Conservation (phyloP, 2,888 invertebrate genomes). For the Cheilosia variabilis region DNA sequence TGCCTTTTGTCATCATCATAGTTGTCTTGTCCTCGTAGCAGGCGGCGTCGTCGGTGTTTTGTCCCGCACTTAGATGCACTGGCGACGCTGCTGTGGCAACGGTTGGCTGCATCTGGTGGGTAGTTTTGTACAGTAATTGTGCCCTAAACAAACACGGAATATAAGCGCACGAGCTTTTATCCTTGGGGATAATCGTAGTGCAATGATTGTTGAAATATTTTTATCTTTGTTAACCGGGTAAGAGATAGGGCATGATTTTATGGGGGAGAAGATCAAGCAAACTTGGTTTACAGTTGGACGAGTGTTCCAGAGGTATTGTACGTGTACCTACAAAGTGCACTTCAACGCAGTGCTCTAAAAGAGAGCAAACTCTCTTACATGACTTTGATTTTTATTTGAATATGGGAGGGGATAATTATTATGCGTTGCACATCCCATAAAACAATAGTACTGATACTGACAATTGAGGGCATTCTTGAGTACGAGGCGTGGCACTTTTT, state of each 20-base stretch:
- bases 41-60: slow-evolving; percentile 25
- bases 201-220: slow-evolving; percentile 52
- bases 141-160: slow-evolving; percentile 41
- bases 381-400: too few species aligned
- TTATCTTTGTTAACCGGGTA: slow-evolving; percentile 29
- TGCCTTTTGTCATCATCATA: slow-evolving; percentile 71
- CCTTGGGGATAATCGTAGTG: slow-evolving; percentile 35
- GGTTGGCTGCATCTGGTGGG: slow-evolving; percentile 50
- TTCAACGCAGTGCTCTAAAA: too few species aligned
- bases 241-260: not conserved
- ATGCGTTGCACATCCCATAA: too few species aligned
- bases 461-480: too few species aligned
- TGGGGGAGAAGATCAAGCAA: not conserved
- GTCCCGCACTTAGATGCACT: slow-evolving; percentile 38
- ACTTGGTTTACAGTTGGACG: not conserved
- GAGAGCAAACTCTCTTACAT: too few species aligned
- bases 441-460: too few species aligned
- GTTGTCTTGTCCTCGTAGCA: not conserved
- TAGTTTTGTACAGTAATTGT: slow-evolving; percentile 44
- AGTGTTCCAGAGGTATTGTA: too few species aligned
- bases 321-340: too few species aligned
- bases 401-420: too few species aligned
- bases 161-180: slow-evolving; percentile 46
- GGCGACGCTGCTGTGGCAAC: slow-evolving; percentile 3
- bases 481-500: too few species aligned